A percentile compares a stretch with the other conserved stretches of the same genome.
phyloP scores from a whole-genome alignment of 1,140 invertebrate genomes.

The Formica exsecta region DNA sequence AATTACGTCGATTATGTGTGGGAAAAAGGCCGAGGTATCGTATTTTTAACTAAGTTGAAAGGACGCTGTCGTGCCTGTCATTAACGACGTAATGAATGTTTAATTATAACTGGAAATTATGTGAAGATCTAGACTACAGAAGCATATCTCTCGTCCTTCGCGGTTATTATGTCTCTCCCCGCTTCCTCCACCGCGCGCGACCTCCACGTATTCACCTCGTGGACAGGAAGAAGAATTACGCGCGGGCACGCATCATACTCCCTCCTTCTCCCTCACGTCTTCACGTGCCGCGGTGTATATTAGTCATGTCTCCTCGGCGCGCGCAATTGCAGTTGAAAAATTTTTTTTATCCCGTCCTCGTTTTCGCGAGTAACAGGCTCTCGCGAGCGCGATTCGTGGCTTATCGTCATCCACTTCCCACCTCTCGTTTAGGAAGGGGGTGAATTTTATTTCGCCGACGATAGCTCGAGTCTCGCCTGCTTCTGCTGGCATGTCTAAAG shows the following conservation, averaged over 20 bases:
- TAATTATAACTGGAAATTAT: slow-evolving; percentile 52
- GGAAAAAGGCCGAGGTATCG: background rate
- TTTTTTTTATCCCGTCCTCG: slow-evolving; percentile 31
- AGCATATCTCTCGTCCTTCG: slow-evolving; percentile 35
- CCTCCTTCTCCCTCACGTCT: background rate
- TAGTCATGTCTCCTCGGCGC: slow-evolving; percentile 24
- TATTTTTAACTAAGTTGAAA: slow-evolving; percentile 7
- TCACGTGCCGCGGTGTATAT: slow-evolving; percentile 33
- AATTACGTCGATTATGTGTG: slow-evolving; percentile 8
- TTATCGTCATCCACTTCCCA: slow-evolving; percentile 5
- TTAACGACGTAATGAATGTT: slow-evolving; percentile 43
- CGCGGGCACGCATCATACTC: slow-evolving; percentile 43
- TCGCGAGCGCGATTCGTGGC: slow-evolving; percentile 28
- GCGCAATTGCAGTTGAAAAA: slow-evolving; percentile 35
- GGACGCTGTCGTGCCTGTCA: slow-evolving; percentile 40
- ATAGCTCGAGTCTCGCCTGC: too few relatives aligned
- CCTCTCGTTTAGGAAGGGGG: too few relatives aligned
- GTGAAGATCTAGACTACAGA: background rate
- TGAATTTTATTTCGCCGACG: slow-evolving; percentile 33
- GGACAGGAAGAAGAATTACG: slow-evolving; percentile 64
- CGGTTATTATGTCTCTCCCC: slow-evolving; percentile 24
- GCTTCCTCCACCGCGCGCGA: background rate
- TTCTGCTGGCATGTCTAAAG: too few relatives aligned
- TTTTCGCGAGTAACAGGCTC: slow-evolving; percentile 45
- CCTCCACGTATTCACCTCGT: background rate